These are phyloP conservation scores for Leucophenga montana DNA, from an alignment of 2,888 invertebrate species.

Conservation along the genomic window DNA sequence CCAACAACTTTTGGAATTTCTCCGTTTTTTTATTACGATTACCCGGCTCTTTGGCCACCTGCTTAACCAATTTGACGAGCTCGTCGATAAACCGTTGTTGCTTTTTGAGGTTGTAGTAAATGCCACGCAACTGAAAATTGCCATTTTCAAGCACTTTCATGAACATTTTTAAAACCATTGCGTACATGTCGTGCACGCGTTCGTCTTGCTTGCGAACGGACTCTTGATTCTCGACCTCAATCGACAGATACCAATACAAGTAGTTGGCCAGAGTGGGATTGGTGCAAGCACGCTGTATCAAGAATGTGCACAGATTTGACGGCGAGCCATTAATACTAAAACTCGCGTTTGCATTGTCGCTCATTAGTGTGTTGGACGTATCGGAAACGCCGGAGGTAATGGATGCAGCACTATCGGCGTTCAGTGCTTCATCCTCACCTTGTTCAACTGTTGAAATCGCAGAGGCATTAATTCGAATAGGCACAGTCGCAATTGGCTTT, in stretches of 20 bases:
- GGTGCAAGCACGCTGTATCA: constrained; percentile 90
- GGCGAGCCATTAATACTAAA: constrained; percentile 63
- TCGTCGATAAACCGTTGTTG: constrained; percentile 95
- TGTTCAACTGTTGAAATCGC: constrained; percentile 37
- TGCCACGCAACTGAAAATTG: constrained; percentile 81
- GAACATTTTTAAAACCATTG: constrained; percentile 91
- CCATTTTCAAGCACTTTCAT: constrained; percentile 81
- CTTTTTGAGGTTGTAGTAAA: constrained; percentile 83
- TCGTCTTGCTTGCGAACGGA: constrained; percentile 81
- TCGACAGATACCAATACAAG: constrained; percentile 96
- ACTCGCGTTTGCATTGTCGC: constrained; percentile 65
- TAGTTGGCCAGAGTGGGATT: constrained; percentile 95
- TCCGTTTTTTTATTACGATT: constrained; percentile 94
- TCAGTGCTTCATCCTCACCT: constrained; percentile 46
- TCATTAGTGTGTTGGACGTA: constrained; percentile 75
- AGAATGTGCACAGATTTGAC: constrained; percentile 88
- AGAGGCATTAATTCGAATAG: constrained; percentile 48
- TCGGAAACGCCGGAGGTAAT: constrained; percentile 71
- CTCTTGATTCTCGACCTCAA: constrained; percentile 94
- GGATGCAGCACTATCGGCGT: constrained; percentile 47
- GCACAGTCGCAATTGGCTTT: constrained; percentile 17
- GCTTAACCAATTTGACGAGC: constrained; percentile 89
- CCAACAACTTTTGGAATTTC: constrained; percentile 86
- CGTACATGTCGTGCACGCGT: constrained; percentile 87
- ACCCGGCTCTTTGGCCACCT: constrained; percentile 91